Evolutionary conservation across 2,797 vertebrate genomes (phyloP), one percentile per base, ranked within the genome.

Genomic region (Micromesistius poutassou): DNA sequence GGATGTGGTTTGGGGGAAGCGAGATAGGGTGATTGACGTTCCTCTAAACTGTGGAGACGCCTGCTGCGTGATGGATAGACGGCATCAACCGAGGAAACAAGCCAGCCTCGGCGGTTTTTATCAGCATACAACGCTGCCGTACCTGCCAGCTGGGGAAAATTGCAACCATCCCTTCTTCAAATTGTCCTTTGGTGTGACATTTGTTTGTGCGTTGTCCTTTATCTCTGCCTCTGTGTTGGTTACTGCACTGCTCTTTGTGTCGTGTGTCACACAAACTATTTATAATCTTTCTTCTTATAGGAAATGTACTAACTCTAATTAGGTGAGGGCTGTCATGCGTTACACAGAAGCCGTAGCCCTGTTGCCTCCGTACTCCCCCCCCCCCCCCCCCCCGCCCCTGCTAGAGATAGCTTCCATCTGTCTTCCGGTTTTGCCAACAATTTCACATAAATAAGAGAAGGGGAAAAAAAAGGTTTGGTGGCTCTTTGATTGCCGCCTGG

Each of bases 401-500:
- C 76, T 77, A 4, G 76, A 74, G 88, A 85, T 13, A 68, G 83
- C 85, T 86, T 77, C 85, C 80, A 88, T 91, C 88, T 88, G 83
- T 89, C 84, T 91, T 81, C 79, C 84, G 90, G 88, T 90, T 92
- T 91, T 89, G 91, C 91, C 87, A 86, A 83, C 89, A 88, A 86
- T 83, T 84, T 72, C 79, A 81, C 81, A 76, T 81, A 85, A 80
- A 75, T 82, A 87, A 89, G 85, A 78, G n/a, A 77, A 78, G 9
- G 80, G 74, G 89, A 87, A 90, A 81, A 80, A 82, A 90, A 89
- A 89, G 89, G 91, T 90, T 85, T 90, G 90, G 87, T 89, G 83
- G 80, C 82, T 86, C 83, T 92, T 90, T 92, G 86, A 92, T 89
- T 89, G 85, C 83, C 86, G 72, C 35, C 22, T n/a, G 9, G 72